These are phyloP conservation scores for Rallus limicola DNA, from an alignment of 2,113 vertebrate genomes.

Conservation along the genomic window DNA sequence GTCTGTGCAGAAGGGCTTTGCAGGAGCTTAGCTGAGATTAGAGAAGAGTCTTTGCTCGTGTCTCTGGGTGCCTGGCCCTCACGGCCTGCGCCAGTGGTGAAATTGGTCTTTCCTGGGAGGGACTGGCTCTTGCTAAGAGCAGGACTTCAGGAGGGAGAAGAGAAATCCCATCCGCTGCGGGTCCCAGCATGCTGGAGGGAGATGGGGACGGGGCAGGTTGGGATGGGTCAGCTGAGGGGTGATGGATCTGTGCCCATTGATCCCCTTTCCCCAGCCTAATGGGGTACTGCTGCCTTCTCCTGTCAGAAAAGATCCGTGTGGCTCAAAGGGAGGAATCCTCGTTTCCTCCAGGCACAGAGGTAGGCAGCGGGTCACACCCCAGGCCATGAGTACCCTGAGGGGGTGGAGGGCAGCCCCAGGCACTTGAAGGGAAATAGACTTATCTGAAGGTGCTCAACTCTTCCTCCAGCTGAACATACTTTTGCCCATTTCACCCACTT, in stretches of 20 bases:
- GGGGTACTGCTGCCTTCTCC: neutral
- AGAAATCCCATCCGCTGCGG: neutral
- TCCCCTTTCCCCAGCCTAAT: neutral
- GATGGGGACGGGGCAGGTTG: neutral
- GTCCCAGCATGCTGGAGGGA: neutral
- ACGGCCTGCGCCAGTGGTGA: neutral
- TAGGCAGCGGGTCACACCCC: neutral
- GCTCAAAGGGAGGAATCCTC: neutral
- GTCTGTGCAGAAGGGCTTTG: neutral
- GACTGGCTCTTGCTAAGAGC: neutral
- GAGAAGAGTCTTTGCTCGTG: neutral
- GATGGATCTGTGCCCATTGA: rapidly evolving
- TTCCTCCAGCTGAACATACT: neutral
- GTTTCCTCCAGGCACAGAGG: neutral
- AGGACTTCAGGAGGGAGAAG: neutral
- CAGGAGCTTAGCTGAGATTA: slow-evolving; percentile 26
- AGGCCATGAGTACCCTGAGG: neutral
- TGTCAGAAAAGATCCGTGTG: neutral
- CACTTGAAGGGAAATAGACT: rapidly evolving
- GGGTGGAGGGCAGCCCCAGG: neutral
- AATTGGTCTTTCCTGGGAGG: neutral
- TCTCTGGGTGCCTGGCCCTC: neutral
- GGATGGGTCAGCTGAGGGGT: neutral
- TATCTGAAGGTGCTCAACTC: neutral
- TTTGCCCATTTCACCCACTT: neutral